phyloP scores from a whole-genome alignment of 2,113 vertebrate species.

The Coryphaenoides rupestris region DNA sequence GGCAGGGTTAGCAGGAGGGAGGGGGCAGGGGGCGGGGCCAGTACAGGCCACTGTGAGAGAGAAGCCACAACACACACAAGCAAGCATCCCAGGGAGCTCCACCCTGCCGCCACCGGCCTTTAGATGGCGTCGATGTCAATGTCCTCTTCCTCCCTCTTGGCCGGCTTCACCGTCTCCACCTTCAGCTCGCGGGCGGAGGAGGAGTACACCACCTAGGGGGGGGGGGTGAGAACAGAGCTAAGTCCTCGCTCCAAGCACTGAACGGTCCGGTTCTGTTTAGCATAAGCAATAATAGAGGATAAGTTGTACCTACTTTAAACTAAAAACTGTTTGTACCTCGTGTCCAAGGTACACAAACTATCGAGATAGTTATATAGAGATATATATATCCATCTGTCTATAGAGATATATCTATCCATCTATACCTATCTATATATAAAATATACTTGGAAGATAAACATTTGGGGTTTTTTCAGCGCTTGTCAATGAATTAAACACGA shows the following conservation, averaged over 20 bases:
- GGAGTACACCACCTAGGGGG: slow-evolving; percentile 90
- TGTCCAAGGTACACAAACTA: too few relatives aligned
- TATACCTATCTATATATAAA: too few relatives aligned
- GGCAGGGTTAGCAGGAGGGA: slow-evolving; percentile 1
- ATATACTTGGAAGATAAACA: too few relatives aligned
- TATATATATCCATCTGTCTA: too few relatives aligned
- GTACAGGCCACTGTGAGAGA: slow-evolving; percentile 22
- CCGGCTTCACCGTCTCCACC: slow-evolving; percentile 91
- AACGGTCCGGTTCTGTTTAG: background rate
- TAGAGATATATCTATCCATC: too few relatives aligned
- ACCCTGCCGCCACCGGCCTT: slow-evolving; percentile 18
- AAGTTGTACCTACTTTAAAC: too few relatives aligned
- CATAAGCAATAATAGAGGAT: too few relatives aligned
- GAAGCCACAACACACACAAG: slow-evolving; percentile 52
- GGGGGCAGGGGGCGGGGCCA: slow-evolving; percentile 5
- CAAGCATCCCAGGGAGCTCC: slow-evolving; percentile 31
- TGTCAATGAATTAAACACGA: too few relatives aligned
- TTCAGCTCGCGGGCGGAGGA: slow-evolving; percentile 89
- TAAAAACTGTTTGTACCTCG: too few relatives aligned
- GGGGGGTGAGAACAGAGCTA: slow-evolving; percentile 16
- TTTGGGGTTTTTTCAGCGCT: too few relatives aligned
- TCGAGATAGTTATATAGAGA: too few relatives aligned
- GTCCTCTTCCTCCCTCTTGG: slow-evolving; percentile 85
- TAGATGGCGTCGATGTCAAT: slow-evolving; percentile 99
- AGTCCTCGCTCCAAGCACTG: background rate